Conservation (phyloP, 2,888 invertebrate genomes). For the Aporophyla nigra region DNA sequence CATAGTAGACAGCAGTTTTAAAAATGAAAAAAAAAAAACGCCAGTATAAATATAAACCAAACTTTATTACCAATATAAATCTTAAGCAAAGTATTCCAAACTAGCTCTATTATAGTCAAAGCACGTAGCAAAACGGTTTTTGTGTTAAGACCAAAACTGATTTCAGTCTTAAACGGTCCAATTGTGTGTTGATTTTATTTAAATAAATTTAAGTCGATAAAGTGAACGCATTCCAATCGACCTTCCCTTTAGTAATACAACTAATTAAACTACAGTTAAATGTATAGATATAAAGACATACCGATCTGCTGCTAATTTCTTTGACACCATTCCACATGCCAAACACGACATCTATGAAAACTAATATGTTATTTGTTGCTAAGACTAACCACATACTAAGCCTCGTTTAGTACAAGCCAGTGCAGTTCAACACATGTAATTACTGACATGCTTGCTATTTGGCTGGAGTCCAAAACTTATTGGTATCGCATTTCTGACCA, state of each 20-base stretch:
- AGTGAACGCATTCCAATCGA: neutral
- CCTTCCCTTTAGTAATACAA: neutral
- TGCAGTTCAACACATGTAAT: conserved; percentile 57
- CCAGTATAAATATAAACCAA: too few species aligned
- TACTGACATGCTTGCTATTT: conserved; percentile 62
- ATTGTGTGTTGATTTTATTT: neutral
- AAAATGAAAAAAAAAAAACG: neutral
- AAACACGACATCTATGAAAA: conserved; percentile 29
- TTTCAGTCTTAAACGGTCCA: neutral
- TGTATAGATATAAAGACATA: neutral
- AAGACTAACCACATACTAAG: conserved; percentile 33
- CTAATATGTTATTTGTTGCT: conserved; percentile 24
- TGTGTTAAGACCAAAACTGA: neutral
- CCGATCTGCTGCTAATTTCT: neutral
- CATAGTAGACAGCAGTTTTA: neutral
- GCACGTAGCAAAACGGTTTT: neutral
- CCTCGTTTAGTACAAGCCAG: conserved; percentile 46
- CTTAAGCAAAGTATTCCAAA: too few species aligned
- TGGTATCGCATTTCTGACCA: conserved; percentile 63
- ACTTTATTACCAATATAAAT: too few species aligned
- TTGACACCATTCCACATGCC: neutral
- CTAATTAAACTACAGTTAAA: neutral
- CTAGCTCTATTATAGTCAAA: neutral
- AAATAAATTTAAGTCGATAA: neutral
- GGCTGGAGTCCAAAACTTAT: conserved; percentile 63